phyloP scores from a whole-genome alignment of 2,113 vertebrate species.

The Eleginops maclovinus region DNA sequence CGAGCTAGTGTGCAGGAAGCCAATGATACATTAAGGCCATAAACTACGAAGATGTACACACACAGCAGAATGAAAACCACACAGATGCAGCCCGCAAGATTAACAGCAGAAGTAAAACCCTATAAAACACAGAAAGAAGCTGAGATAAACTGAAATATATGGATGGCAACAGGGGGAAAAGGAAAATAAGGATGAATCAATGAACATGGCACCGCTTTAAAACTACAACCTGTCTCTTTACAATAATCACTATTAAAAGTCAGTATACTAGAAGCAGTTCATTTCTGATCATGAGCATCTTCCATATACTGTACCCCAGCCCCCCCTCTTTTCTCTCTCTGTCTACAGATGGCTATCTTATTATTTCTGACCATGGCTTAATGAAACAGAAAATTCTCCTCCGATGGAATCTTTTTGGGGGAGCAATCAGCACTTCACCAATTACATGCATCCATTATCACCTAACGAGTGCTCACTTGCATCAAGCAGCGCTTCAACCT shows the following conservation, averaged over 20 bases:
- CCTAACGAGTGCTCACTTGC: conserved; percentile 66
- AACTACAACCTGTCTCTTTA: conserved; percentile 32
- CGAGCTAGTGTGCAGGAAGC: conserved; percentile 51
- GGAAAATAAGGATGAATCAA: conserved; percentile 13
- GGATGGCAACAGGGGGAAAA: not conserved
- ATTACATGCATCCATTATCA: conserved; percentile 76
- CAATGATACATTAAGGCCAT: conserved; percentile 65
- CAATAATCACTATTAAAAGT: conserved; percentile 8
- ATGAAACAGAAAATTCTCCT: conserved; percentile 79
- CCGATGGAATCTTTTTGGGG: conserved; percentile 71
- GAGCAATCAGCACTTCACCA: conserved; percentile 72
- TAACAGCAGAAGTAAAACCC: not conserved
- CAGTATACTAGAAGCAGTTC: conserved; percentile 3
- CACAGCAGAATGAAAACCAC: conserved; percentile 26
- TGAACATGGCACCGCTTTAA: not conserved
- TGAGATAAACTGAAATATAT: conserved; percentile 7
- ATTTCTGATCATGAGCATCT: conserved; percentile 20
- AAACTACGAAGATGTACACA: conserved; percentile 42
- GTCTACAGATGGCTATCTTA: conserved; percentile 70
- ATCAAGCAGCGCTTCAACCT: conserved; percentile 59
- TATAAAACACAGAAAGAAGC: conserved; percentile 1
- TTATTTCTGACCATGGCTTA: conserved; percentile 79
- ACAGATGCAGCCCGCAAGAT: conserved; percentile 10
- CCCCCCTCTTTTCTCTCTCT: conserved; percentile 17
- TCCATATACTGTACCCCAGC: not conserved